These are phyloP conservation scores for Xyliphius kryptos DNA, from an alignment of 2,113 vertebrate species.

Conservation along the genomic window DNA sequence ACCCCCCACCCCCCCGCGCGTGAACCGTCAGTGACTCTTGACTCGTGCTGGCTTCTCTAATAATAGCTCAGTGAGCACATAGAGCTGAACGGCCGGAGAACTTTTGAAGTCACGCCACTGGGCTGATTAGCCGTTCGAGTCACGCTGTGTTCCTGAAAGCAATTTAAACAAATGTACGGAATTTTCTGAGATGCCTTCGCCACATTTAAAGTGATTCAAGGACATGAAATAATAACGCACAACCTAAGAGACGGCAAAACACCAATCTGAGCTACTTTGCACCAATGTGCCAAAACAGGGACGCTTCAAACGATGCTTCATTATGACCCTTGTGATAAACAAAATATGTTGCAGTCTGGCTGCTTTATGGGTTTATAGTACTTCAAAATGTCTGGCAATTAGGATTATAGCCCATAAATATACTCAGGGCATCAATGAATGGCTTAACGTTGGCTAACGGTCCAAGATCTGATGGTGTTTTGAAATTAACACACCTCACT, in stretches of 20 bases:
- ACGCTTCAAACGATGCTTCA: slow-evolving; percentile 9
- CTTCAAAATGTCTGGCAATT: no score
- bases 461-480: neutral
- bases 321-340: no score
- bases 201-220: no score
- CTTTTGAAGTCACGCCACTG: slow-evolving; percentile 18
- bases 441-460: no score
- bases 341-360: no score
- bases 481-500: no score
- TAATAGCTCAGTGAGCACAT: slow-evolving; percentile 23
- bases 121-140: slow-evolving; percentile 28
- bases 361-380: no score
- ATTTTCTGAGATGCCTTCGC: no score
- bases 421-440: no score
- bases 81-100: slow-evolving; percentile 2
- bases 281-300: neutral
- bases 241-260: neutral
- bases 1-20: no score
- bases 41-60: slow-evolving; percentile 22
- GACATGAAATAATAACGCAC: no score
- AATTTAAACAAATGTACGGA: neutral
- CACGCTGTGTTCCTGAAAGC: slow-evolving; percentile 5
- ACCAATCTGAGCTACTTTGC: slow-evolving; percentile 11
- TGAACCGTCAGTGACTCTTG: slow-evolving; percentile 2
- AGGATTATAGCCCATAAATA: no score